Base-by-base conservation (phyloP, 2,113 vertebrate genomes). In the Paedocypris sp. region DNA sequence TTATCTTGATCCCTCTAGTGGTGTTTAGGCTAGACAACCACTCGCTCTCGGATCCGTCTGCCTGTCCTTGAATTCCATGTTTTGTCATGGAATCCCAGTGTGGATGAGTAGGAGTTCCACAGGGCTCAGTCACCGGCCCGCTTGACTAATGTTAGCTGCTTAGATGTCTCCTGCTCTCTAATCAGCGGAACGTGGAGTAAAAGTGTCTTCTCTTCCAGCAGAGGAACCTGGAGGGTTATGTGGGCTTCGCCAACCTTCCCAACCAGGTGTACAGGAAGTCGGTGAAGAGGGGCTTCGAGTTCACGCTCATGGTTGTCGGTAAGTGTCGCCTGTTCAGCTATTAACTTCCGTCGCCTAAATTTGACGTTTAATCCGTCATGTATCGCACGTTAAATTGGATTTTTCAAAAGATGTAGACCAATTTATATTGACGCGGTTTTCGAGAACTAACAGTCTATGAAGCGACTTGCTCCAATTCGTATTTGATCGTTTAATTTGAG, bases 261-360 rank as follows among this genome's bases (percentile, higher is more conserved):
- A 87, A 85, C 77, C 86, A 87, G 73, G 86, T 88, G 39, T 86
- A 88, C 68, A 77, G 86, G 71, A 87, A 87, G 69, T 87, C 83
- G 0, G 83, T 88, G 29, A 87, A 87, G 77, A 75, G 85, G 60
- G 86, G 86, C 6, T 87, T 87, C 1, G 86, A 88, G 63, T 88
- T 88, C 23, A 88, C 85, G 0, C 75, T 88, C 53, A 87, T 88
- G 86, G 85, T 88, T 45, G 86, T 87, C 4, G 86, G 86, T 88
- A 73, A 86, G 86, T 83, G 11, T 52, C 3, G 50, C 19, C 50
- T 46, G 32, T 15, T 50, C 43, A 43, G 25, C 33, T 49, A 12
- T 35, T n/a, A n/a, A n/a, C n/a, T n/a, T n/a, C n/a, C n/a, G n/a
- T n/a, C n/a, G n/a, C n/a, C n/a, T n/a, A n/a, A n/a, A n/a, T n/a